Evolutionary conservation across 2,888 invertebrate genomes (phyloP), one percentile per base, ranked within the genome.

Genomic region (Acanthococcus lagerstroemiae): DNA sequence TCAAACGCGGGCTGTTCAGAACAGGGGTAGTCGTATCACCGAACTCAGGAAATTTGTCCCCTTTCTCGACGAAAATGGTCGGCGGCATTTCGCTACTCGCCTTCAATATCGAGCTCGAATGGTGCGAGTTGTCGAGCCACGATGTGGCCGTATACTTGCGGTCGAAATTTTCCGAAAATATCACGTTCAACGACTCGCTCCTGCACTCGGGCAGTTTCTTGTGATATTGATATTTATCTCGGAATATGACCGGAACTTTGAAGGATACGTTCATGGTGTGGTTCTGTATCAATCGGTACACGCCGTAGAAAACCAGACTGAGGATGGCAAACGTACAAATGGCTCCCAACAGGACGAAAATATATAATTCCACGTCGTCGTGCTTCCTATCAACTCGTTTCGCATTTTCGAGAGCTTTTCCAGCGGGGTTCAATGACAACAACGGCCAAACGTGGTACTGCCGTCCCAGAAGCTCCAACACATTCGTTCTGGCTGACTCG

Each of bases 401-500:
- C 25, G 54, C 54, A 52, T 52, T 52, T 52, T 4, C 15, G 25
- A 52, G 22, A 5, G 15, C 44, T 37, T 21, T 37, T 52, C 25
- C 46, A 45, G 9, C 9, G n/a, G 9, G 37, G 26, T 12, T 7
- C 27, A 12, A 15, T 24, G 45, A 55, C 67, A 68, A 58, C 37
- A 37, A 3, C n/a, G 12, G 12, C 37, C 12, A 37, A n/a, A 76
- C 72, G 67, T 73, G 73, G 67, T 74, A 74, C 67, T 74, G 74
- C 66, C 74, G 73, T 7, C 74, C 74, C 7, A 73, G 73, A n/a
- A 74, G 70, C 68, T 74, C 74, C 55, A 74, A 68, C 21, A 74
- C 67, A 21, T 74, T 74, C 1, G 73, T 73, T 66, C 73, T 72
- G 5, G 74, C 74, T 44, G 74, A 68, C 67, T 72, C 72, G 65